Percentiles rank a stretch among this genome's conserved stretches.
phyloP scores from a whole-genome alignment of 2,113 vertebrate species.

The Chrysemys picta region DNA sequence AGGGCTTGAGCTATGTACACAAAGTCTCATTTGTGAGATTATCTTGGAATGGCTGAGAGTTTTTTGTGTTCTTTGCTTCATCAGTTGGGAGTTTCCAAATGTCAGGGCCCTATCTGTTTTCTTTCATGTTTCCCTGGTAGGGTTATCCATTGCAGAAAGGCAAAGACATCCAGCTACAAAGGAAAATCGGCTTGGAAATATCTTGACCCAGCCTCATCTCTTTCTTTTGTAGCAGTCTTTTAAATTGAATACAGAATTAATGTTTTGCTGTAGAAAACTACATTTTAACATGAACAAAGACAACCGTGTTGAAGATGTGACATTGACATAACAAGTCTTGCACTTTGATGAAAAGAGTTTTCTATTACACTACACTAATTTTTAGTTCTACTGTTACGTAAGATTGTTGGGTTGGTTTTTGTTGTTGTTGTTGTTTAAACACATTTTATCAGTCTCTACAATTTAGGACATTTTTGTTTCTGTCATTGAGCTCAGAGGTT shows the following conservation, averaged over 20 bases:
- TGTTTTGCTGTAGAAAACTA: background rate
- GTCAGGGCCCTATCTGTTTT: background rate
- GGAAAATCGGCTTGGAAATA: background rate
- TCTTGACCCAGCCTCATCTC: background rate
- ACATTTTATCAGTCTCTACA: background rate
- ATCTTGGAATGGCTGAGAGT: background rate
- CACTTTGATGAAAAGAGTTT: background rate
- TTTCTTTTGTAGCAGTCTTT: background rate
- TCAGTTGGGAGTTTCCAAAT: background rate
- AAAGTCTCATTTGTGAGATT: background rate
- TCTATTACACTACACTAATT: background rate
- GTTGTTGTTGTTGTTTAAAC: too few species aligned
- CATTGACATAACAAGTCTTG: fast-evolving
- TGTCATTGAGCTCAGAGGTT: fast-evolving
- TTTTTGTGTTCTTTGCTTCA: background rate
- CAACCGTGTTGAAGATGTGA: background rate
- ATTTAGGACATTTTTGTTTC: background rate
- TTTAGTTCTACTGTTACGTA: background rate
- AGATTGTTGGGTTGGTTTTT: too few species aligned
- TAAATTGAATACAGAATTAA: background rate
- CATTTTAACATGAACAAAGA: fast-evolving
- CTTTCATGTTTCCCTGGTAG: background rate
- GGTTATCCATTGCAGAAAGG: background rate
- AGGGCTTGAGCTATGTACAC: fast-evolving
- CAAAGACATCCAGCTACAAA: background rate